A percentile compares a stretch with the other conserved stretches of the same genome.
phyloP scores from a whole-genome alignment of 2,797 vertebrate species.

The Micrastur ruficollis region DNA sequence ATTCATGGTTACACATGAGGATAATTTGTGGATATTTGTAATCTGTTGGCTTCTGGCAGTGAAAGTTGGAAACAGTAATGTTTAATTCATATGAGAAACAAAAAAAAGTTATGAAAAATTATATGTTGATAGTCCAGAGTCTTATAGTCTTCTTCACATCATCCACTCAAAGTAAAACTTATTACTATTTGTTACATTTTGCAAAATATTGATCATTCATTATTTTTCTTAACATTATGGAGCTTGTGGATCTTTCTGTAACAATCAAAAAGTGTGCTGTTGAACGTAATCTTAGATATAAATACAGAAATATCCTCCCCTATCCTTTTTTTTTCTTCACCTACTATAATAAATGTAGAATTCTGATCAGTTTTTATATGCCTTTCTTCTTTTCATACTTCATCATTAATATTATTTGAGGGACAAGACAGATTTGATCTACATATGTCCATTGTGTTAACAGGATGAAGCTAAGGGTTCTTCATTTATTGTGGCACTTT shows the following conservation, averaged over 20 bases:
- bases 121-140: background rate
- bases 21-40: background rate
- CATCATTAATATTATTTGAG: background rate
- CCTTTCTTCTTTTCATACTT: slow-evolving; percentile 12
- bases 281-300: background rate
- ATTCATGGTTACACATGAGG: background rate
- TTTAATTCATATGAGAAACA: background rate
- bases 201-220: background rate
- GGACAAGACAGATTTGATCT: background rate
- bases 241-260: background rate
- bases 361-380: background rate
- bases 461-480: background rate
- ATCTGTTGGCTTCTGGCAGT: background rate
- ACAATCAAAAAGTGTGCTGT: background rate
- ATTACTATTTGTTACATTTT: background rate
- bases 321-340: background rate
- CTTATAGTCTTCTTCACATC: background rate
- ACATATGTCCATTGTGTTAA: background rate
- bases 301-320: background rate
- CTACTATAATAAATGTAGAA: background rate
- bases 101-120: background rate
- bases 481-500: background rate
- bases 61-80: background rate
- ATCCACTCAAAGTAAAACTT: background rate
- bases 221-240: background rate